Conservation (phyloP, 2,113 vertebrate species). For the Bujurquina vittata region DNA sequence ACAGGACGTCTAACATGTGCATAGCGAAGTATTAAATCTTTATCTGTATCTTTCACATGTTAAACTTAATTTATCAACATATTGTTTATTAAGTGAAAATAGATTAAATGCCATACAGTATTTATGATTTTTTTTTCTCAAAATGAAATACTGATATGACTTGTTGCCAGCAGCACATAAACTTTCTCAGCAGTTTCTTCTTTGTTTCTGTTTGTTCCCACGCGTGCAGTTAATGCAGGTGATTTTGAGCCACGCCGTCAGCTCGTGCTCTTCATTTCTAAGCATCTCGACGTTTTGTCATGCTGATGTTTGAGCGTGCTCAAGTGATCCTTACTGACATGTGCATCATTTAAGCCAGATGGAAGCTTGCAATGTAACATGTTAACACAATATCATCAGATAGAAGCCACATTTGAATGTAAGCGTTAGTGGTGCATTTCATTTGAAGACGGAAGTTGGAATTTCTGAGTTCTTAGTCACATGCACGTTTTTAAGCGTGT, state of each 20-base stretch:
- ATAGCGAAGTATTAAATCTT: constrained; percentile 32
- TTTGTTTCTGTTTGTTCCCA: constrained; percentile 23
- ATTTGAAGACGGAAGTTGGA: not conserved
- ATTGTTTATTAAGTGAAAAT: constrained; percentile 24
- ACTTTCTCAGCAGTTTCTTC: not conserved
- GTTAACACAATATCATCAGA: not conserved
- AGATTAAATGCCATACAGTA: constrained; percentile 51
- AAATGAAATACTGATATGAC: not conserved
- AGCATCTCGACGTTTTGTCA: not conserved
- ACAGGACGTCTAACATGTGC: constrained; percentile 15
- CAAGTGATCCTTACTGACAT: constrained; percentile 39
- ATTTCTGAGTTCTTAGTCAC: not conserved
- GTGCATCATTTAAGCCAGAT: constrained; percentile 14
- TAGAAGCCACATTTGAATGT: constrained; percentile 44
- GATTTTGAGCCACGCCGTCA: not conserved
- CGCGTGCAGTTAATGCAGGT: not conserved
- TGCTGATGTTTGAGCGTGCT: constrained; percentile 9
- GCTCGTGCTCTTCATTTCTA: not conserved
- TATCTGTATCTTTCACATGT: constrained; percentile 40
- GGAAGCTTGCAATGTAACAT: not conserved
- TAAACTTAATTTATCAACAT: constrained; percentile 60
- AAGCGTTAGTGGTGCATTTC: not conserved
- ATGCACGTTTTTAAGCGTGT: not conserved
- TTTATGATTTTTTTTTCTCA: constrained; percentile 40
- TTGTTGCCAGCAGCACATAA: constrained; percentile 4